Percentiles rank a stretch among this genome's conserved stretches.
Evolutionary conservation across 1,140 invertebrate species (phyloP).

Genomic region (Papilio polyxenes): DNA sequence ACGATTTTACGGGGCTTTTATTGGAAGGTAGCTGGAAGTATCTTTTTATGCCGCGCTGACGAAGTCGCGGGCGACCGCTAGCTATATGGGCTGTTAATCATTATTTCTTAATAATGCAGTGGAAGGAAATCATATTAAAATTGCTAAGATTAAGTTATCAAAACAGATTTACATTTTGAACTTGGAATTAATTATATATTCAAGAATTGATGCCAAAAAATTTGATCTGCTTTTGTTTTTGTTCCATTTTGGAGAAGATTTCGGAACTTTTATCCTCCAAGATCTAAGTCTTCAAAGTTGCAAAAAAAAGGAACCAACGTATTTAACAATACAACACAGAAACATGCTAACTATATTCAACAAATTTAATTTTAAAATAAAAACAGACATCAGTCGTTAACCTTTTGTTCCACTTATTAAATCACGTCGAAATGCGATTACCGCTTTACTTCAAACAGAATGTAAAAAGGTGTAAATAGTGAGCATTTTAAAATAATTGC

Average conservation of each 20-base stretch:
- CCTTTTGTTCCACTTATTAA: slow-evolving; percentile 28
- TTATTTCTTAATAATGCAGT: not conserved
- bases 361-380: slow-evolving; percentile 12
- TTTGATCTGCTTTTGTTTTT: not conserved
- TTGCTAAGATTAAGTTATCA: too few species aligned
- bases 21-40: too few species aligned
- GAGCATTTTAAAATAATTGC: not conserved
- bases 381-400: slow-evolving; percentile 10
- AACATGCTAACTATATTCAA: not conserved
- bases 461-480: slow-evolving; percentile 8
- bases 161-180: too few species aligned
- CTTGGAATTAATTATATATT: too few species aligned
- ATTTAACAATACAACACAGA: not conserved
- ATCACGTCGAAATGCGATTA: slow-evolving; percentile 1
- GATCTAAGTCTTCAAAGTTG: not conserved
- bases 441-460: slow-evolving; percentile 13
- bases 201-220: too few species aligned
- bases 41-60: too few species aligned
- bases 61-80: too few species aligned
- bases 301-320: not conserved
- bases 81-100: not conserved
- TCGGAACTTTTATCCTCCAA: not conserved
- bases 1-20: too few species aligned
- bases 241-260: not conserved
- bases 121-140: too few species aligned